Conservation (phyloP, 2,888 invertebrate species). For the Drosophila tripunctata region DNA sequence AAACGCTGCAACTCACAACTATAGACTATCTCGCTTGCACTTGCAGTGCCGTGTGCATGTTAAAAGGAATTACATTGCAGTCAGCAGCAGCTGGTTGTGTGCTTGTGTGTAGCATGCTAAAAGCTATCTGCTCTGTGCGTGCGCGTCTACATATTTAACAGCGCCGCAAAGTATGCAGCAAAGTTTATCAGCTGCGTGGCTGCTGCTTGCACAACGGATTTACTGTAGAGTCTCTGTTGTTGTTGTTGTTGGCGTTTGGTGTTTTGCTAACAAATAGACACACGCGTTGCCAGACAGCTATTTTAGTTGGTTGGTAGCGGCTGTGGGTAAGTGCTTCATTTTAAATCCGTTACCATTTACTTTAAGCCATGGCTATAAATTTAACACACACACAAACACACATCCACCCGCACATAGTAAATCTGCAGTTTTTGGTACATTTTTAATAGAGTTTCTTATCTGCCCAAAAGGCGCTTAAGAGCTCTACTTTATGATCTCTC, state of each 20-base stretch:
- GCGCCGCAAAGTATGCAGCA: slow-evolving; percentile 73
- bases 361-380: slow-evolving; percentile 63
- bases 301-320: slow-evolving; percentile 68
- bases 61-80: slow-evolving; percentile 71
- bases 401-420: slow-evolving; percentile 7
- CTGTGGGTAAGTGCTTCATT: slow-evolving; percentile 52
- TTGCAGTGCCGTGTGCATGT: slow-evolving; percentile 25
- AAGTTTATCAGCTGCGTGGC: slow-evolving; percentile 66
- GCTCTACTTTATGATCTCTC: slow-evolving; percentile 7
- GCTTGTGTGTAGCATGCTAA: slow-evolving; percentile 28
- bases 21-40: slow-evolving; percentile 23
- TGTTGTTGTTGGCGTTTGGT: slow-evolving; percentile 3
- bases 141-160: slow-evolving; percentile 60
- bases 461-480: slow-evolving; percentile 7
- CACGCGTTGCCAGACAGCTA: slow-evolving; percentile 38
- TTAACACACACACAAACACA: slow-evolving; percentile 14
- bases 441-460: slow-evolving; percentile 3
- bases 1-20: slow-evolving; percentile 42
- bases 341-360: slow-evolving; percentile 69
- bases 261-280: slow-evolving; percentile 35
- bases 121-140: slow-evolving; percentile 23
- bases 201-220: slow-evolving; percentile 56
- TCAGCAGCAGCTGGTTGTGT: slow-evolving; percentile 22
- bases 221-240: slow-evolving; percentile 17
- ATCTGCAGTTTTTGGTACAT: slow-evolving; percentile 24